These are phyloP conservation scores for Lycaena phlaeas DNA, from an alignment of 2,888 invertebrate genomes.

Conservation along the genomic window DNA sequence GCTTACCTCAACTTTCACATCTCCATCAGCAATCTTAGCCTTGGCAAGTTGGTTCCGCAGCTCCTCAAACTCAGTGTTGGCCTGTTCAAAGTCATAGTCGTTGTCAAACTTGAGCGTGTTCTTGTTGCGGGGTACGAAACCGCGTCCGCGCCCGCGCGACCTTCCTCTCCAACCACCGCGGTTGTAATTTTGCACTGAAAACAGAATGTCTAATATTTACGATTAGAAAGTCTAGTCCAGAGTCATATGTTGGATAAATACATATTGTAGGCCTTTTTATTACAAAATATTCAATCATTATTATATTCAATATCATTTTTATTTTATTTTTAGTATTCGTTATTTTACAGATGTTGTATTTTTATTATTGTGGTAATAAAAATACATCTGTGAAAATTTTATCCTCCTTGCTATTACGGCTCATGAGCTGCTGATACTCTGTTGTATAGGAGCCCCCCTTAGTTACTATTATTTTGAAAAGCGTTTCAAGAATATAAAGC, in stretches of 20 bases:
- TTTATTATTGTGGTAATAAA: too few species aligned
- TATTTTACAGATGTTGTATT: too few species aligned
- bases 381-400: too few species aligned
- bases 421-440: too few species aligned
- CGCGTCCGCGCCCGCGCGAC: constrained; percentile 57
- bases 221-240: background rate
- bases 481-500: too few species aligned
- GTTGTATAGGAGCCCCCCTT: too few species aligned
- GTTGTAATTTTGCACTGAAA: constrained; percentile 52
- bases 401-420: too few species aligned
- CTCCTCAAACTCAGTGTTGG: constrained; percentile 97
- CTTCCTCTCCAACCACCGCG: constrained; percentile 67
- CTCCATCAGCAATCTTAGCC: constrained; percentile 80
- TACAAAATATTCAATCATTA: too few species aligned
- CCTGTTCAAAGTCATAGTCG: constrained; percentile 99
- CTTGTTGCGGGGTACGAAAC: constrained; percentile 67
- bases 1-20: constrained; percentile 60
- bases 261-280: too few species aligned
- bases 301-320: too few species aligned
- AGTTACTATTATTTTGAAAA: too few species aligned
- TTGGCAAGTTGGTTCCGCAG: constrained; percentile 89
- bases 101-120: constrained; percentile 92
- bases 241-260: background rate
- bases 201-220: constrained; percentile 4
- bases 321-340: too few species aligned